These are phyloP conservation scores for Mastomys coucha DNA, from an alignment of 2,113 vertebrate genomes.

Conservation along the genomic window DNA sequence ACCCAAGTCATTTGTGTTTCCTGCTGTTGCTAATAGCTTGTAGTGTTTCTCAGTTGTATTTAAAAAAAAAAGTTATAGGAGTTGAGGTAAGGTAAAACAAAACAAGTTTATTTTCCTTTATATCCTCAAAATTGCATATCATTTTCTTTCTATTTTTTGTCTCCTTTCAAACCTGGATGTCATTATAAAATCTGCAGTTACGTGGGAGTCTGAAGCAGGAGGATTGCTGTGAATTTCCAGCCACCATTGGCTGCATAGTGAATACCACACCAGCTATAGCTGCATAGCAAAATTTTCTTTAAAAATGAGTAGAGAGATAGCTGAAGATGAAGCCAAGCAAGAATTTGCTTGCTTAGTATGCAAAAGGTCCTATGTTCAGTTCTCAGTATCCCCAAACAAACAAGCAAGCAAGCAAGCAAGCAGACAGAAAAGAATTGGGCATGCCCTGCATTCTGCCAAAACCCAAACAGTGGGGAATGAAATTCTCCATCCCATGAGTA, in stretches of 20 bases:
- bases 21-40: not conserved
- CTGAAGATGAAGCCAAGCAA: not conserved
- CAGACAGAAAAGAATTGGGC: not conserved
- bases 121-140: not conserved
- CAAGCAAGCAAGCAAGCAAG: not conserved
- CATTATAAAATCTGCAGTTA: not conserved
- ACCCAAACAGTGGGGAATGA: not conserved
- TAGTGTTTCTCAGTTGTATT: not conserved
- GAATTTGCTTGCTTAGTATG: not conserved
- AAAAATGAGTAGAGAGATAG: not conserved
- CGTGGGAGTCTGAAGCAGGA: not conserved
- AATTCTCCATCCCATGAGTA: not conserved
- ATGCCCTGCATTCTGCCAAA: not conserved
- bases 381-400: not conserved
- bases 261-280: not conserved
- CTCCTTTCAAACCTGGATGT: not conserved
- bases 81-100: not conserved
- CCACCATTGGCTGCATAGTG: not conserved
- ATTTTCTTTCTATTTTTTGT: not conserved
- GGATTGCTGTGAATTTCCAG: not conserved
- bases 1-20: constrained; percentile 35
- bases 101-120: not conserved
- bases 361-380: not conserved
- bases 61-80: not conserved
- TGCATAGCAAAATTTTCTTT: not conserved